Conservation (phyloP, 2,888 invertebrate species). For the Heterodera filipjevi region DNA sequence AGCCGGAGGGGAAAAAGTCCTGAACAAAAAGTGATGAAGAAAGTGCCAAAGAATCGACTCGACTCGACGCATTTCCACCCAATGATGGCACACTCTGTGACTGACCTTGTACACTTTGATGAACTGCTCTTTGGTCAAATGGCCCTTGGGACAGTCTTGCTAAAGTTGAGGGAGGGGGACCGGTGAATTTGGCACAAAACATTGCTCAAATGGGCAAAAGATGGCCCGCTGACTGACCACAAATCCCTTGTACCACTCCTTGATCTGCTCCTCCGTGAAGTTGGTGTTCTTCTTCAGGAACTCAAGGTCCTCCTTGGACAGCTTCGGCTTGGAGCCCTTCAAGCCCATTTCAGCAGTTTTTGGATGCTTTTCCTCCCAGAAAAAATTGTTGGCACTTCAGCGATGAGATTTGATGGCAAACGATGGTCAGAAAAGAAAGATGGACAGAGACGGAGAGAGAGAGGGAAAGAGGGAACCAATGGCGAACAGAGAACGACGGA, state of each 20-base stretch:
- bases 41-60: not conserved
- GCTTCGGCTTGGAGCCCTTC: constrained; percentile 65
- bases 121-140: constrained; percentile 66
- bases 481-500: too few relatives aligned
- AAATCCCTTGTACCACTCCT: constrained; percentile 99
- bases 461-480: too few relatives aligned
- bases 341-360: constrained; percentile 55
- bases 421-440: not conserved
- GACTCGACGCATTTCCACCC: too few relatives aligned
- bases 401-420: not conserved
- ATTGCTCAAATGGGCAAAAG: constrained; percentile 10
- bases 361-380: not conserved
- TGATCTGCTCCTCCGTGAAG: constrained; percentile 97
- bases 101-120: constrained; percentile 53
- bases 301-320: constrained; percentile 84
- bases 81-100: too few relatives aligned
- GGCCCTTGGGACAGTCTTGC: constrained; percentile 67
- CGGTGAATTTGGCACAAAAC: not conserved
- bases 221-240: constrained; percentile 78
- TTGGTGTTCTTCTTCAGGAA: constrained; percentile 96
- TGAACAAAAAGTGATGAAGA: constrained; percentile 57
- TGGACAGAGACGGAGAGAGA: not conserved
- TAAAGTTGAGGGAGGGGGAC: constrained; percentile 47
- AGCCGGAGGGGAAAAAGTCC: constrained; percentile 66
- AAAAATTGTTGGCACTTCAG: not conserved